phyloP scores from a whole-genome alignment of 2,888 invertebrate genomes.

The Leucozona laternaria region DNA sequence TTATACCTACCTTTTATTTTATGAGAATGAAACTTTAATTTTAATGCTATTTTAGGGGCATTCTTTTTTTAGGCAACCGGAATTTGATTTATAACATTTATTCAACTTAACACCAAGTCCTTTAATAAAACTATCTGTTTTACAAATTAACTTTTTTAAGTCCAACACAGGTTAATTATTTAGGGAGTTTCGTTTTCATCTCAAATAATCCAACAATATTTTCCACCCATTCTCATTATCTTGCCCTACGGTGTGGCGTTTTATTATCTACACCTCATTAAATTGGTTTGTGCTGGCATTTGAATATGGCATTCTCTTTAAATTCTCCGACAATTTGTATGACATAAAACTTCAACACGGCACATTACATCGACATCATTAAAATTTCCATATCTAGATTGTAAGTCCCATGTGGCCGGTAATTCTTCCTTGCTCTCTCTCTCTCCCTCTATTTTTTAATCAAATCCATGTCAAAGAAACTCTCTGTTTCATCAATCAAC shows the following conservation, averaged over 20 bases:
- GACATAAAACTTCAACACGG: constrained; percentile 47
- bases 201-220: too few relatives aligned
- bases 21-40: too few relatives aligned
- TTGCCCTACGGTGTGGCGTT: not conserved
- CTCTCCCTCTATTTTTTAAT: constrained; percentile 44
- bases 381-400: not conserved
- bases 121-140: too few relatives aligned
- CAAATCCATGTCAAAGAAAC: constrained; percentile 65
- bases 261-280: constrained; percentile 54
- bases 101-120: too few relatives aligned
- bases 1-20: too few relatives aligned
- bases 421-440: constrained; percentile 23
- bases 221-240: not conserved
- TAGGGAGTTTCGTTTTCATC: too few relatives aligned
- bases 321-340: constrained; percentile 34
- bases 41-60: too few relatives aligned
- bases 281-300: constrained; percentile 37
- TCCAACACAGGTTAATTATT: too few relatives aligned
- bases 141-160: too few relatives aligned
- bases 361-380: constrained; percentile 24
- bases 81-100: too few relatives aligned
- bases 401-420: constrained; percentile 72
- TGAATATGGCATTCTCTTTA: constrained; percentile 11
- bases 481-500: constrained; percentile 70
- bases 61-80: too few relatives aligned